These are phyloP conservation scores for Chroicocephalus ridibundus DNA, from an alignment of 2,113 vertebrate species.

Conservation along the genomic window DNA sequence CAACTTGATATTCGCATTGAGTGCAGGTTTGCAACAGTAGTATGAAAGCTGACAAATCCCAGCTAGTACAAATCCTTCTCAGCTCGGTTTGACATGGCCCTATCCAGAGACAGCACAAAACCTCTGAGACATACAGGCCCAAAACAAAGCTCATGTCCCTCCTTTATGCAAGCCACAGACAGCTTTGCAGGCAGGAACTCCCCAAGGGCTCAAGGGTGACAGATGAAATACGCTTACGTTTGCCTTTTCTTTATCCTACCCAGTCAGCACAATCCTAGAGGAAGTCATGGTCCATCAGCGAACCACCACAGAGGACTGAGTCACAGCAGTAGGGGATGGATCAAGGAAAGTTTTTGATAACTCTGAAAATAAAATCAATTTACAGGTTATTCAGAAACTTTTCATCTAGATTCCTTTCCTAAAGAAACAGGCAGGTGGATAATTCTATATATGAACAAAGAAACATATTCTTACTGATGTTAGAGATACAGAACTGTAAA, in stretches of 20 bases:
- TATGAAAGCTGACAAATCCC: not conserved
- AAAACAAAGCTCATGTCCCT: not conserved
- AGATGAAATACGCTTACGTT: not conserved
- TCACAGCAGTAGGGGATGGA: not conserved
- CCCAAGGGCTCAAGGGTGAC: not conserved
- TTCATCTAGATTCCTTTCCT: not conserved
- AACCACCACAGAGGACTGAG: not conserved
- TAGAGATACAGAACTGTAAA: not conserved
- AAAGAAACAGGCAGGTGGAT: not conserved
- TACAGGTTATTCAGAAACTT: not conserved
- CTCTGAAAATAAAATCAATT: not conserved
- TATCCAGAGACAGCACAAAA: not conserved
- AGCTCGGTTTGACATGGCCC: not conserved
- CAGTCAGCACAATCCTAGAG: not conserved
- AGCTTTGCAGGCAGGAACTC: not conserved
- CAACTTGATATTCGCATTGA: not conserved
- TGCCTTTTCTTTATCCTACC: not conserved
- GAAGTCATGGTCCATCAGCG: not conserved
- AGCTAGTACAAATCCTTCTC: not conserved
- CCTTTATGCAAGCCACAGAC: not conserved
- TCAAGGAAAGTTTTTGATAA: not conserved
- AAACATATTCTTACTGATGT: not conserved
- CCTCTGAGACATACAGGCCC: not conserved
- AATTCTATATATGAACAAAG: constrained; percentile 6
- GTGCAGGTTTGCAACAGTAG: not conserved